A percentile compares a stretch with the other conserved stretches of the same genome.
These are phyloP conservation scores for Pycnomerus fuliginosus DNA, from an alignment of 2,888 invertebrate species.

Conservation along the genomic window DNA sequence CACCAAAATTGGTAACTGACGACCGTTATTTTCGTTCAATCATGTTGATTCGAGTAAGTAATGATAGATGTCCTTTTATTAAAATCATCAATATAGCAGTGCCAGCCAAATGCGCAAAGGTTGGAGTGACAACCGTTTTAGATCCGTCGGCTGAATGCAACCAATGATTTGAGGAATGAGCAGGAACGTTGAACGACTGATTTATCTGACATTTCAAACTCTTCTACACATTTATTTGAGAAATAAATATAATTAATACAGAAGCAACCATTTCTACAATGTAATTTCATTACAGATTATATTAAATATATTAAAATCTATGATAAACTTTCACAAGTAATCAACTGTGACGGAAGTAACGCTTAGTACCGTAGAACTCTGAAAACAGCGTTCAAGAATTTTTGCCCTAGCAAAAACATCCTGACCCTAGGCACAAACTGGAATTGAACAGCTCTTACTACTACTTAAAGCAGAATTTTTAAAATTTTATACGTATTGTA, in stretches of 20 bases:
- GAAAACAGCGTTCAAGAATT: constrained; percentile 28
- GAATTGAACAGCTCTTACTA: constrained; percentile 28
- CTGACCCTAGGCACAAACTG: constrained; percentile 37
- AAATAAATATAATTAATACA: constrained; percentile 39
- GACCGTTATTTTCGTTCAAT: no score
- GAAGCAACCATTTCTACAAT: constrained; percentile 41
- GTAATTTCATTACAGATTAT: constrained; percentile 27
- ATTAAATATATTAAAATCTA: constrained; percentile 48
- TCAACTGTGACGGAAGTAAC: constrained; percentile 41
- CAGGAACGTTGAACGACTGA: no score
- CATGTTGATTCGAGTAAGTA: no score
- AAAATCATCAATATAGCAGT: no score
- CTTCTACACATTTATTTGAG: constrained; percentile 40
- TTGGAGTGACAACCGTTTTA: no score
- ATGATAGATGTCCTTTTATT: no score
- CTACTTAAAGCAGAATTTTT: constrained; percentile 32
- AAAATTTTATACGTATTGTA: constrained; percentile 14
- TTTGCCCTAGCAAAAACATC: constrained; percentile 31
- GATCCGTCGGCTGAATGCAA: no score
- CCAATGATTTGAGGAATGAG: no score
- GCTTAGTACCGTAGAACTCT: constrained; percentile 39
- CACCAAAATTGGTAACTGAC: no score
- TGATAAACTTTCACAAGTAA: constrained; percentile 45
- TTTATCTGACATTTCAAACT: no score
- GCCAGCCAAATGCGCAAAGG: no score